A percentile compares a stretch with the other conserved stretches of the same genome.
phyloP scores from a whole-genome alignment of 2,888 invertebrate species.

The Tridacna gigas region DNA sequence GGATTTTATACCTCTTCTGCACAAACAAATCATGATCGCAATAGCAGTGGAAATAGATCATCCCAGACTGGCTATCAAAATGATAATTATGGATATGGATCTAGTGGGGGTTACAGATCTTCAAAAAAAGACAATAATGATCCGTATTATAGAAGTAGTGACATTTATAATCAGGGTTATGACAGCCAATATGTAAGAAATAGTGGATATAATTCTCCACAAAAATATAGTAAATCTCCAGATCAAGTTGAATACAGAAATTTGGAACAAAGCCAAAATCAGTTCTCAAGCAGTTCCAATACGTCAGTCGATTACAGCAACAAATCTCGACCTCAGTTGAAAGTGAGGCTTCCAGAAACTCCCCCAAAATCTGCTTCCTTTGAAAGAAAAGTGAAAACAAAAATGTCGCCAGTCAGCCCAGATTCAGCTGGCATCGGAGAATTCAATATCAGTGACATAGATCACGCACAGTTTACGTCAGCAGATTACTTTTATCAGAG shows the following conservation, averaged over 20 bases:
- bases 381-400: background rate
- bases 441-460: constrained; percentile 57
- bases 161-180: background rate
- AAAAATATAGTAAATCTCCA: background rate
- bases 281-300: background rate
- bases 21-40: background rate
- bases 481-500: constrained; percentile 47
- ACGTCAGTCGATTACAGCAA: background rate
- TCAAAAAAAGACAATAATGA: constrained; percentile 4
- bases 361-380: constrained; percentile 24
- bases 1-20: constrained; percentile 10
- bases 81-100: constrained; percentile 8
- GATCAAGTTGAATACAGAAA: background rate
- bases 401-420: constrained; percentile 42
- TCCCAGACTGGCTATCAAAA: background rate
- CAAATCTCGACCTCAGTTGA: constrained; percentile 1
- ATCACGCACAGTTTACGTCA: constrained; percentile 48
- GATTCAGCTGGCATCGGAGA: constrained; percentile 56
- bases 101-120: background rate
- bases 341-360: constrained; percentile 24
- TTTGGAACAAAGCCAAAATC: background rate
- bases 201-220: background rate
- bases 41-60: background rate
- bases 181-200: constrained; percentile 1
- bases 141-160: constrained; percentile 6